Evolutionary conservation across 2,113 vertebrate genomes (phyloP).

Genomic region (Odocoileus hemionus): DNA sequence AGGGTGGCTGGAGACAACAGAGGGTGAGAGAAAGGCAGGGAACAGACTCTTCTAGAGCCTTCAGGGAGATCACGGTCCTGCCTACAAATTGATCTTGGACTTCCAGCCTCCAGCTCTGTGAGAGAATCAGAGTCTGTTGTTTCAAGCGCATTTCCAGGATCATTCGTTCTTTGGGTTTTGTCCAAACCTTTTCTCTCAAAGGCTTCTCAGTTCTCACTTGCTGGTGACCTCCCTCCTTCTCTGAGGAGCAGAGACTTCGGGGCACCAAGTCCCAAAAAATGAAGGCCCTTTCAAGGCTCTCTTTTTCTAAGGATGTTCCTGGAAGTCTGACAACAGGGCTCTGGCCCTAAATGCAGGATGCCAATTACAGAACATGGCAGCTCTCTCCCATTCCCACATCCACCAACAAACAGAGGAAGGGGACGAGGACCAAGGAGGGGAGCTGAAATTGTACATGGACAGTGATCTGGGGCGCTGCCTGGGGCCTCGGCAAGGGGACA

Average conservation of each 20-base stretch:
- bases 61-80: not conserved
- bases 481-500: not conserved
- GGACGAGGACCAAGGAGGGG: not conserved
- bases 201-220: not conserved
- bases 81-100: not conserved
- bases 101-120: not conserved
- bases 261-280: not conserved
- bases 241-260: not conserved
- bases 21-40: not conserved
- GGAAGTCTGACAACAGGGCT: not conserved
- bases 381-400: accelerated
- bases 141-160: not conserved
- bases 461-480: accelerated
- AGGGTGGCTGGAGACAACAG: not conserved
- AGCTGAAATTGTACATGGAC: accelerated
- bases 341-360: not conserved
- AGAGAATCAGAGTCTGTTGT: no score
- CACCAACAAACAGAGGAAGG: no score
- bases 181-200: not conserved
- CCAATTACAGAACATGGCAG: not conserved
- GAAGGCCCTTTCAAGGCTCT: not conserved
- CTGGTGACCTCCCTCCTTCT: not conserved
- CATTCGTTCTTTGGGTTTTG: not conserved
- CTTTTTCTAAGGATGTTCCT: not conserved
- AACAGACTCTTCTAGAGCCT: not conserved